Base-by-base conservation (phyloP, 2,797 vertebrate genomes). In the Danio choprae region DNA sequence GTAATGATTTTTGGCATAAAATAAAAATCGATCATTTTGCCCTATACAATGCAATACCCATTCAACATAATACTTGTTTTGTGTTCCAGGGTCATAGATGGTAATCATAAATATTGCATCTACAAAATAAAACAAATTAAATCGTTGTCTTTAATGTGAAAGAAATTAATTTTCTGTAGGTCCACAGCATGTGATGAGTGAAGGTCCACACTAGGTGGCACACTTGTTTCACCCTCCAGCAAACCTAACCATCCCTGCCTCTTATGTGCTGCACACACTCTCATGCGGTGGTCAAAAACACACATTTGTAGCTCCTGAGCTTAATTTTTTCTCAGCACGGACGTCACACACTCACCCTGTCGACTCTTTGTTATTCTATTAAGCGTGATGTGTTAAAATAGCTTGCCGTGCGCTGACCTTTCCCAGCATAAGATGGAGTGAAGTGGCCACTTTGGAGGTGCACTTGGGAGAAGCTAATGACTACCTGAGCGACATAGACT, bases 121-220 rank as follows among this genome's bases (percentile, higher is more conserved):
- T 29, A 29, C 29, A 29, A 29, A 29, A 29, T 3, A 29, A 29
- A 29, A 1, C 29, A 1, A 29, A 29, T 29, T 1, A 29, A 29
- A 29, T 29, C 29, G 1, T 29, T 29, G 29, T 29, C 1, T 29
- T 29, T 29, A 29, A 29, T 29, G 29, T 29, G 3, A 29, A 29
- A 29, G 29, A 29, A 29, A 29, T 29, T 3, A 1, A 29, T 29
- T 29, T 1, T 29, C 29, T 29, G 29, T 1, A n/a, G 29, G 29
- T 29, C 3, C 29, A 29, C 29, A 29, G 3, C 58, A 71, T 38
- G 38, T 18, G 9, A 59, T 38, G 40, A 16, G 65, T 56, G 29
- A 0, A 13, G 7, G 67, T 15, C 77, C 13, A 13, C 93, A 91
- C 89, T 88, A 93, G 93, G 88, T 89, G 93, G 90, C 74, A 90